Evolutionary conservation across 1,140 invertebrate genomes (phyloP).

Genomic region (Drosophila micromelanica): DNA sequence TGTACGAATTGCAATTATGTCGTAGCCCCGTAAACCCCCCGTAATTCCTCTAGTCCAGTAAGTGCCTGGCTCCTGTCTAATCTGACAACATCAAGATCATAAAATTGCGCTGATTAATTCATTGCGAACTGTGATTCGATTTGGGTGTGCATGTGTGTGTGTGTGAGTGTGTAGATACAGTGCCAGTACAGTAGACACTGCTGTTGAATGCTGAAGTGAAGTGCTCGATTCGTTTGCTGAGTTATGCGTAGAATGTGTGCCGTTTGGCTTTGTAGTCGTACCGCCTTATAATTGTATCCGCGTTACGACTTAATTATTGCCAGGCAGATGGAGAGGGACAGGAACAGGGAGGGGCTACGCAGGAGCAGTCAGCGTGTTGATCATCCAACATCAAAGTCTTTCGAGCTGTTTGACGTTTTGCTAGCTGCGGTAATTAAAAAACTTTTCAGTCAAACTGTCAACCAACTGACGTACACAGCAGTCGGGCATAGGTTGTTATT

Average conservation of each 20-base stretch:
- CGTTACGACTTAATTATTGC: conserved; percentile 77
- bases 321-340: background rate
- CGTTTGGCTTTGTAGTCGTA: conserved; percentile 73
- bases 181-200: conserved; percentile 50
- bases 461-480: conserved; percentile 56
- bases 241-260: conserved; percentile 71
- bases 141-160: conserved; percentile 4
- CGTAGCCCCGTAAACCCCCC: background rate
- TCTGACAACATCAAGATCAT: conserved; percentile 39
- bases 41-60: background rate
- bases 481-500: conserved; percentile 3
- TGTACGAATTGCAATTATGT: conserved; percentile 77
- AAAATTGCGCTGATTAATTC: conserved; percentile 75
- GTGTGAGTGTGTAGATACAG: conserved; percentile 13
- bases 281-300: conserved; percentile 81
- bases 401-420: conserved; percentile 68
- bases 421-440: conserved; percentile 70
- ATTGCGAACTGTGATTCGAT: conserved; percentile 46
- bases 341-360: conserved; percentile 2
- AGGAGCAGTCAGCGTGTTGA: conserved; percentile 13
- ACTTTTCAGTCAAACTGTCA: conserved; percentile 77
- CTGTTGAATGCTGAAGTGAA: conserved; percentile 1
- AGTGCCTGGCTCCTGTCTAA: conserved; percentile 12
- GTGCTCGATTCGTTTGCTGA: background rate
- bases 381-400: conserved; percentile 35